Evolutionary conservation across 2,797 vertebrate species (phyloP), one percentile per base, ranked within the genome.

Genomic region (Botia kubotai): DNA sequence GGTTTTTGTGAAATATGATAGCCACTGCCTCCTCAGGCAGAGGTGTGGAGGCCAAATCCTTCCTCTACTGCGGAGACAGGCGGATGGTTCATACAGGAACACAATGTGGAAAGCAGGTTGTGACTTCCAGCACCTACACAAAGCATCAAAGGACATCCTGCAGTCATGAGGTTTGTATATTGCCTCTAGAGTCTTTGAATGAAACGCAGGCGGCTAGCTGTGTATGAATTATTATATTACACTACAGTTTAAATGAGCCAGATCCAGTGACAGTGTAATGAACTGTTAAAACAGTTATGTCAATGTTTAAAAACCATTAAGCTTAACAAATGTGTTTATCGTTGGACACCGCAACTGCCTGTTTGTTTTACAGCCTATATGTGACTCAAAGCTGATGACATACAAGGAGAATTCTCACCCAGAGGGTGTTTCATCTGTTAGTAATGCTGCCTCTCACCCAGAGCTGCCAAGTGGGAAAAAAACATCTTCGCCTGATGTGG

Each of bases 381-480:
- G 86, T 26, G 93, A 93, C 80, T 87, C 89, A 75, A 93, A 91
- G 83, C 85, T 86, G 73, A 90, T 88, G 82, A 79, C 89, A 3
- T 90, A 88, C 36, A 93, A 92, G 66, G 90, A 94, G n/a, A 50
- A 57, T 0, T 67, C 87, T 70, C 67, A 87, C 81, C 85, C 87
- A 21, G 92, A 92, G 63, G 91, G 91, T 1, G 81, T 82, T 13
- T 90, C 87, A 77, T 39, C 87, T 0, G 60, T 86, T 80, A 26
- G 16, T 5, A 66, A 73, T 21, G 13, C 67, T 52, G 77, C 65
- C 21, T 60, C 63, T 71, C 55, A 75, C 80, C 53, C 62, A 63
- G 71, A 17, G 29, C 53, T 63, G 14, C 26, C 68, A 7, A 85
- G 85, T 1, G 87, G 87, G 2, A 84, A 91, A 33, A 17, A 33